Evolutionary conservation across 2,888 invertebrate species (phyloP), one percentile per base, ranked within the genome.

Genomic region (Clitarchus hookeri): DNA sequence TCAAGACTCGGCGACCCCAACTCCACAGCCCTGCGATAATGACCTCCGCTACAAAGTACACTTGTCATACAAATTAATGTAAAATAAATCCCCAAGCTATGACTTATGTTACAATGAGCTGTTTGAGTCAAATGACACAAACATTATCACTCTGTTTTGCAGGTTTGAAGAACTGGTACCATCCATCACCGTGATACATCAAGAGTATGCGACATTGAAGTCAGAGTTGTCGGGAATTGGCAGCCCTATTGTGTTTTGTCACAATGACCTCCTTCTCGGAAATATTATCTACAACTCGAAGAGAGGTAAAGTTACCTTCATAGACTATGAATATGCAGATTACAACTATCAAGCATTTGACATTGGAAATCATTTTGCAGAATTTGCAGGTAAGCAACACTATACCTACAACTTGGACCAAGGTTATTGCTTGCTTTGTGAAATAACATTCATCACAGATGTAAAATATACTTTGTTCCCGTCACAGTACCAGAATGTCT

Each of bases 301-400:
- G 87, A 92, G 94, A 89, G 93, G 94, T 89, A 93, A 92, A 87
- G 95, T 98, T 84, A 95, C 95, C 84, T 99, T 99, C 91, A 99
- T 99, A 90, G 99, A 99, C 92, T 99, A 96, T 92, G 99, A 99
- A 92, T 99, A 99, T 92, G 97, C 98, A 26, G 96, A 95, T 87
- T 95, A 95, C 90, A 99, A 99, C 93, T 98, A 97, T 92, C 98
- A 98, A 92, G 97, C 98, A 13, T 99, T 94, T 91, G 99, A 99
- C 92, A 98, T 99, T 91, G 99, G 97, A 84, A 98, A 99, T 93
- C 99, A 99, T 93, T 99, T 99, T 92, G 95, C 96, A 90, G 99
- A 99, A 93, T 99, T 97, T 93, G 97, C 97, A 89, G 99, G 99
- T 96, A 92, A 93, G 93, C 65, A 6, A 65, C 65, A 65, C 36